phyloP scores from a whole-genome alignment of 37 sponge, comb jelly and placozoan species.

The Chondrilla cf. caribensis region DNA sequence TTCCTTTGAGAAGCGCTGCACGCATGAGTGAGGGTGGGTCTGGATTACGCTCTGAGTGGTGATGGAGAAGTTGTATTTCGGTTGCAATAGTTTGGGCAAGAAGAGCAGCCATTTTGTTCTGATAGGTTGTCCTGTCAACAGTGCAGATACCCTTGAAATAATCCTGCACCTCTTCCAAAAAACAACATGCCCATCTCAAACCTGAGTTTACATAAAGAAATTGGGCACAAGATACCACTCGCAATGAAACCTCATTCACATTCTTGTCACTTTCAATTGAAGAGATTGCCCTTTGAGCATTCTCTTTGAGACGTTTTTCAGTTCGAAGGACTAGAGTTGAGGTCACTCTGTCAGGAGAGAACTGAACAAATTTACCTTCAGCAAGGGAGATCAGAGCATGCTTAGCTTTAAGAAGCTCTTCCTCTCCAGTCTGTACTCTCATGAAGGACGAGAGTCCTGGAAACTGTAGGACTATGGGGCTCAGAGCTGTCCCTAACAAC shows the following conservation, averaged over 20 bases:
- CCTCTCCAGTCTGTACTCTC: not conserved
- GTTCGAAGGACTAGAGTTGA: not conserved
- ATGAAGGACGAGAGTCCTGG: not conserved
- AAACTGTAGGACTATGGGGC: not conserved
- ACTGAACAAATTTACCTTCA: conserved; percentile 26
- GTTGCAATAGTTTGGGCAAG: not conserved
- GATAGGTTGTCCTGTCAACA: no score
- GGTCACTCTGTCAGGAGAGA: conserved; percentile 4
- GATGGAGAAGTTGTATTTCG: conserved; percentile 27
- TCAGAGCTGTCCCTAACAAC: not conserved
- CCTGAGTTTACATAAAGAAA: not conserved
- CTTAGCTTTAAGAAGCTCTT: not conserved
- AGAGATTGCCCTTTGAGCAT: not conserved
- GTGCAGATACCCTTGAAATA: no score
- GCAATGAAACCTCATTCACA: not conserved
- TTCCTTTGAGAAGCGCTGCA: conserved; percentile 21
- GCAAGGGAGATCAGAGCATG: conserved; percentile 38
- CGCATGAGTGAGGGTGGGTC: conserved; percentile 33
- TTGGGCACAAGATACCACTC: not conserved
- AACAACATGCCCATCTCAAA: conserved; percentile 8
- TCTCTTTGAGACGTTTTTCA: not conserved
- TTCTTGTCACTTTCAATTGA: no score
- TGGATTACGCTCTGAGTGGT: conserved; percentile 10
- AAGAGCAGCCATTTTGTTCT: not conserved
- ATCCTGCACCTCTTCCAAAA: not conserved